These are phyloP conservation scores for Eudemis profundana DNA, from an alignment of 2,888 invertebrate genomes.

Conservation along the genomic window DNA sequence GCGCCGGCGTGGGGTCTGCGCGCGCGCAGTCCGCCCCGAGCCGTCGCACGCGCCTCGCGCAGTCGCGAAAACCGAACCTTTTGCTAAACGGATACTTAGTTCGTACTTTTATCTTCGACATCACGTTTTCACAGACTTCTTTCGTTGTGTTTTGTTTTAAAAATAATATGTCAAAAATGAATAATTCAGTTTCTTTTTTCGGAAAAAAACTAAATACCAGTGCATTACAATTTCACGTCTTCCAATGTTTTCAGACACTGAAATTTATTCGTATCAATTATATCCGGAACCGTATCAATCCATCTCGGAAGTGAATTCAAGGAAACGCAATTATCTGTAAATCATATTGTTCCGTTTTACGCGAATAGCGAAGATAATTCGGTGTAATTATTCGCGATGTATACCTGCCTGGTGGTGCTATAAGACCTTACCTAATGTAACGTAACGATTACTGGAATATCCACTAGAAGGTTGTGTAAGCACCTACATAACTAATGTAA, in stretches of 20 bases:
- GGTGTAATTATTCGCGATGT: slow-evolving; percentile 30
- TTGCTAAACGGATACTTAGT: slow-evolving; percentile 28
- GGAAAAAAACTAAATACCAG: not conserved
- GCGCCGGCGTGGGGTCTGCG: slow-evolving; percentile 50
- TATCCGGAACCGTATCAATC: not conserved
- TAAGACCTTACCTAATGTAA: slow-evolving; percentile 69
- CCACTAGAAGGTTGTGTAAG: slow-evolving; percentile 51
- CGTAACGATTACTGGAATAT: slow-evolving; percentile 62
- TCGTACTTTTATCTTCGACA: slow-evolving; percentile 2
- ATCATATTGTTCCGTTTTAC: slow-evolving; percentile 1
- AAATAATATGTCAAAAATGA: not conserved
- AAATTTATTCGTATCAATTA: not conserved
- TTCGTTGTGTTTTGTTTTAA: not conserved
- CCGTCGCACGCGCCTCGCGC: slow-evolving; percentile 70
- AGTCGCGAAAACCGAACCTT: slow-evolving; percentile 56
- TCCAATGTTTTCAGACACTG: not conserved
- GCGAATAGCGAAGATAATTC: slow-evolving; percentile 27
- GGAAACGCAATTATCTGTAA: slow-evolving; percentile 1
- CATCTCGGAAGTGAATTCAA: slow-evolving; percentile 19
- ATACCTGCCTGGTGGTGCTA: slow-evolving; percentile 54
- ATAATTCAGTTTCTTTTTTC: not conserved
- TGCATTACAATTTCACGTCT: not conserved
- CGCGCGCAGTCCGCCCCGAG: slow-evolving; percentile 71
- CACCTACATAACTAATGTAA: slow-evolving; percentile 21
- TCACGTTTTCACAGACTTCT: slow-evolving; percentile 28